Percentiles rank a stretch among this genome's conserved stretches.
phyloP scores from a whole-genome alignment of 2,113 vertebrate genomes.

The Erpornis zantholeuca region DNA sequence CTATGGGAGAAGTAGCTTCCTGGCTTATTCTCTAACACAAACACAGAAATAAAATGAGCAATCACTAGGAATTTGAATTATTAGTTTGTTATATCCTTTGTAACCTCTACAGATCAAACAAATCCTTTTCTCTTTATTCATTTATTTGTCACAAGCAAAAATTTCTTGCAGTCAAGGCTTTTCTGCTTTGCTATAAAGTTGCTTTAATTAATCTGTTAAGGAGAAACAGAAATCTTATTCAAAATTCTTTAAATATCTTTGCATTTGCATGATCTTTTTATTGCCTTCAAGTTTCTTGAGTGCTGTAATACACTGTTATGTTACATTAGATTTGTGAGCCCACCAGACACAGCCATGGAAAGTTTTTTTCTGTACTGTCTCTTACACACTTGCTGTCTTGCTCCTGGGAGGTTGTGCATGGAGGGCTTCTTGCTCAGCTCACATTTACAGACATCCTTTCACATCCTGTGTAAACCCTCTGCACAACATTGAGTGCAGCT shows the following conservation, averaged over 20 bases:
- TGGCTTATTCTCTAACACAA: neutral
- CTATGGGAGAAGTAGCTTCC: neutral
- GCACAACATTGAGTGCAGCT: neutral
- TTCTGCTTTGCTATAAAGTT: neutral
- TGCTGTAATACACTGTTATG: neutral
- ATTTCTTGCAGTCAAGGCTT: neutral
- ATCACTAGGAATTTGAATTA: neutral
- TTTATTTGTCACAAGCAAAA: neutral
- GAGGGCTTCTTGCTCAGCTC: neutral
- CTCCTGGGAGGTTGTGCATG: fast-evolving
- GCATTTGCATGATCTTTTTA: neutral
- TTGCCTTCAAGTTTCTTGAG: neutral
- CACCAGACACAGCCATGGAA: neutral
- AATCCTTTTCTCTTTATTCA: neutral
- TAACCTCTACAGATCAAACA: neutral
- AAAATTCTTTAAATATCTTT: neutral
- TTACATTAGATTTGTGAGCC: neutral
- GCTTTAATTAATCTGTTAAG: neutral
- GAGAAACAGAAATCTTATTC: neutral
- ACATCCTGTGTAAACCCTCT: neutral
- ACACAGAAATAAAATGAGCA: neutral
- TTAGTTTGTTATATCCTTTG: neutral
- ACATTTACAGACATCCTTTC: neutral
- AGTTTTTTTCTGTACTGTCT: neutral
- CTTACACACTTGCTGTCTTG: neutral